Percentiles rank a stretch among this genome's conserved stretches.
phyloP scores from a whole-genome alignment of 2,113 vertebrate genomes.

The Tragelaphus strepsiceros region DNA sequence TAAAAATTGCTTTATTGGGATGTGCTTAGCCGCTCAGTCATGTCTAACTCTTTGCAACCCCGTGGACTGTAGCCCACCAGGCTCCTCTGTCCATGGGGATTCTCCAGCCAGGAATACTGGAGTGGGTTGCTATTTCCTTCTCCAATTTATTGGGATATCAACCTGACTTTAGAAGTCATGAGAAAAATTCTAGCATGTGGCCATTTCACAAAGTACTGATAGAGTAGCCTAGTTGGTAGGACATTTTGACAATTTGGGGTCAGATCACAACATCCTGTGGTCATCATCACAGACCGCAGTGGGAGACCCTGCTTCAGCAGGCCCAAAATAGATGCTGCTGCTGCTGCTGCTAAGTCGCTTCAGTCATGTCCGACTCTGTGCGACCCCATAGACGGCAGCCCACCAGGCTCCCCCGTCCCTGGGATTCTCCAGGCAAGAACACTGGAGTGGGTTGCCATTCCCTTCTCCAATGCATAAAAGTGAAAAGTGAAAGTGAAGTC shows the following conservation, averaged over 20 bases:
- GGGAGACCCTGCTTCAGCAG: neutral
- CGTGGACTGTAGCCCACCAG: neutral
- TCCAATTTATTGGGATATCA: neutral
- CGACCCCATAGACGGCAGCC: too few relatives aligned
- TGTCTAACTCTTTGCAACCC: neutral
- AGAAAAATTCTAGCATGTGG: neutral
- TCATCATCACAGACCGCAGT: neutral
- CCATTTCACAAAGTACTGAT: neutral
- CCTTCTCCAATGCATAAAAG: too few relatives aligned
- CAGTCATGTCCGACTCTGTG: too few relatives aligned
- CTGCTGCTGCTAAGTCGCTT: too few relatives aligned
- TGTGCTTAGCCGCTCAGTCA: accelerated
- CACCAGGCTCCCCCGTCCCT: too few relatives aligned
- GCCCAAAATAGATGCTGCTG: neutral
- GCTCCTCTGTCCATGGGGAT: neutral
- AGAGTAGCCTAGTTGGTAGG: neutral
- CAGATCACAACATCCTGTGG: neutral
- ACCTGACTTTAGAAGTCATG: neutral
- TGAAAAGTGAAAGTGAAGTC: too few relatives aligned
- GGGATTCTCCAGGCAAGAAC: too few relatives aligned
- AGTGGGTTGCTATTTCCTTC: neutral
- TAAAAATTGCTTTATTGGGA: neutral
- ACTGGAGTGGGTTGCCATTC: too few relatives aligned
- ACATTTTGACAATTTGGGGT: neutral
- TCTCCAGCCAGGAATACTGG: neutral